Conservation (phyloP, 2,113 vertebrate species). For the Procavia capensis region DNA sequence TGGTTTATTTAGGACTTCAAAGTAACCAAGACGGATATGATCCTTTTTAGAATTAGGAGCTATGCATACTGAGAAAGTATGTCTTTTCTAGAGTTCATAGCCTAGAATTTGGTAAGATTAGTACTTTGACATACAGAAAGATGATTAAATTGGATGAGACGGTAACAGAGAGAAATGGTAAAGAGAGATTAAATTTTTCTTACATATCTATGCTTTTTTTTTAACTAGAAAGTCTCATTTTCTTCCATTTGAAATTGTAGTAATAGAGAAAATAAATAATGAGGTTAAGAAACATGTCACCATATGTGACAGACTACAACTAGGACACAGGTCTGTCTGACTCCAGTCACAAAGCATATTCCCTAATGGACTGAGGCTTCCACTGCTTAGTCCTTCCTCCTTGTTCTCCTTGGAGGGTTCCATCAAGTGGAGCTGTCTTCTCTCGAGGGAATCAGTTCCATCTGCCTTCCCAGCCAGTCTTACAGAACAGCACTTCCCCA, state of each 20-base stretch:
- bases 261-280: not conserved
- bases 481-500: not conserved
- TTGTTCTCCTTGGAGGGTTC: not conserved
- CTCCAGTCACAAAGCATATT: not conserved
- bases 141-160: not conserved
- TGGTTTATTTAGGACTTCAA: not conserved
- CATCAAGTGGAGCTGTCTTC: no score
- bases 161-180: not conserved
- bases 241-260: not conserved
- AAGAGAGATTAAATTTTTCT: not conserved
- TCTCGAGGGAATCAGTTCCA: not conserved
- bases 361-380: not conserved
- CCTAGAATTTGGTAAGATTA: not conserved
- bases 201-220: not conserved
- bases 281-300: not conserved
- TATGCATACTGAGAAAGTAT: not conserved
- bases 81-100: not conserved
- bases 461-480: not conserved
- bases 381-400: not conserved
- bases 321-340: not conserved
- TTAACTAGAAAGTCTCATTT: not conserved
- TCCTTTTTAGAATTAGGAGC: not conserved
- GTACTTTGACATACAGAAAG: not conserved
- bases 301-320: not conserved
- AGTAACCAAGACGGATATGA: not conserved